phyloP scores from a whole-genome alignment of 2,797 vertebrate species.

The Taenioides sp. region DNA sequence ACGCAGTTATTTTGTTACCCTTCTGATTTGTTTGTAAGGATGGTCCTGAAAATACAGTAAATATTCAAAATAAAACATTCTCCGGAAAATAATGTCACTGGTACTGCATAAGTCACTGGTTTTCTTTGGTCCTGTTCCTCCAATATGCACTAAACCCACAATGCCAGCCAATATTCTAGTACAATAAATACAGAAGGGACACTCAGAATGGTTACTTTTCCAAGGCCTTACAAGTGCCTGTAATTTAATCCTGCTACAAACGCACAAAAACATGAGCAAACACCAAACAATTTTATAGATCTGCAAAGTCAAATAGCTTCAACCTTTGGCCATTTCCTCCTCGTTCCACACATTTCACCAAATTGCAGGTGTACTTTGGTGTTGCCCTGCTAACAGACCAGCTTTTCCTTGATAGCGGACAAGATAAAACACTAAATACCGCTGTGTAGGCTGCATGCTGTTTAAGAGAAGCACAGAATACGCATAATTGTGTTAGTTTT shows the following conservation, averaged over 20 bases:
- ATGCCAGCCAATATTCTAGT: not conserved
- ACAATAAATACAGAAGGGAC: slow-evolving; percentile 3
- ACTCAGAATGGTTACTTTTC: slow-evolving; percentile 2
- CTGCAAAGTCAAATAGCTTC: slow-evolving; percentile 18
- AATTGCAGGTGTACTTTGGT: slow-evolving; percentile 9
- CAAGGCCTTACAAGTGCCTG: slow-evolving; percentile 13
- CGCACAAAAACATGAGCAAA: slow-evolving; percentile 3
- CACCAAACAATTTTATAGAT: slow-evolving; percentile 7
- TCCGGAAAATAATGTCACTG: not conserved
- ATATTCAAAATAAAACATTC: not conserved
- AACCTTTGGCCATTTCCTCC: slow-evolving; percentile 14
- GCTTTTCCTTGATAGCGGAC: not conserved
- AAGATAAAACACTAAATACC: slow-evolving; percentile 1
- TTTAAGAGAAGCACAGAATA: not conserved
- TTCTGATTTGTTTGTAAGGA: no score
- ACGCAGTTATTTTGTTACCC: no score
- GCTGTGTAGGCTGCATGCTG: not conserved
- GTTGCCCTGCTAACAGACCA: slow-evolving; percentile 8
- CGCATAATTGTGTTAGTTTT: not conserved
- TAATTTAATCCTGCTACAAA: slow-evolving; percentile 10
- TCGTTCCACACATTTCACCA: slow-evolving; percentile 10
- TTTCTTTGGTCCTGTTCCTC: not conserved
- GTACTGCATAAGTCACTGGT: not conserved
- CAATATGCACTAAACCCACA: not conserved
- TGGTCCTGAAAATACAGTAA: not conserved